Evolutionary conservation across 2,113 vertebrate species (phyloP).

Genomic region (Ploceus nigricollis): DNA sequence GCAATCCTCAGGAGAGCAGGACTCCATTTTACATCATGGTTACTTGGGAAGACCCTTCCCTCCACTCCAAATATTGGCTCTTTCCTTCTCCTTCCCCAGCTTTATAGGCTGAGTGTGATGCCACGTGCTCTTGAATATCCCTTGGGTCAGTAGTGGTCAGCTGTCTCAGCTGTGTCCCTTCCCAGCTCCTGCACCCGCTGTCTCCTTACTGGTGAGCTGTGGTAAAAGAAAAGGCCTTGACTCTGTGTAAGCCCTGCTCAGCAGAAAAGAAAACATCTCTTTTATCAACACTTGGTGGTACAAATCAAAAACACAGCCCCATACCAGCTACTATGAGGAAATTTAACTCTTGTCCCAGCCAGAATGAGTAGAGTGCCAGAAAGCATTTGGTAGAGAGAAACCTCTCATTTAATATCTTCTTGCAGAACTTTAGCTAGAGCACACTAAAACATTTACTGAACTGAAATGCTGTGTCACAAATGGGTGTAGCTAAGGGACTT

Average conservation of each 20-base stretch:
- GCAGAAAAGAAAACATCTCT: background rate
- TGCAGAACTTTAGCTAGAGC: background rate
- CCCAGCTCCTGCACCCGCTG: background rate
- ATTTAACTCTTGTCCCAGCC: background rate
- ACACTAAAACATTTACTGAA: background rate
- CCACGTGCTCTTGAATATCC: background rate
- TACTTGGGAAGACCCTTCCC: background rate
- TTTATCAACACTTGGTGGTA: background rate
- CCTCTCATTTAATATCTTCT: background rate
- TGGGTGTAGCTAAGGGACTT: background rate
- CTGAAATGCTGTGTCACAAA: background rate
- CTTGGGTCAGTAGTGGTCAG: background rate
- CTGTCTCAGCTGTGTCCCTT: background rate
- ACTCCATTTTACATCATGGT: background rate
- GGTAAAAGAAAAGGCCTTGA: background rate
- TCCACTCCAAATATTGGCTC: background rate
- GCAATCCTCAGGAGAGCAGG: background rate
- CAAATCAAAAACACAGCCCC: background rate
- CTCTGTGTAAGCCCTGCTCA: background rate
- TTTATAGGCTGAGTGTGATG: too few species aligned
- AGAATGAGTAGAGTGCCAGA: background rate
- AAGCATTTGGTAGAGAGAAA: background rate
- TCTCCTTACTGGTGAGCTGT: background rate
- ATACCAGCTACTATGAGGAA: background rate
- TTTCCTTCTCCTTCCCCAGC: background rate